These are phyloP conservation scores for Machaerirhynchus nigripectus DNA, from an alignment of 2,113 vertebrate genomes.

Conservation along the genomic window DNA sequence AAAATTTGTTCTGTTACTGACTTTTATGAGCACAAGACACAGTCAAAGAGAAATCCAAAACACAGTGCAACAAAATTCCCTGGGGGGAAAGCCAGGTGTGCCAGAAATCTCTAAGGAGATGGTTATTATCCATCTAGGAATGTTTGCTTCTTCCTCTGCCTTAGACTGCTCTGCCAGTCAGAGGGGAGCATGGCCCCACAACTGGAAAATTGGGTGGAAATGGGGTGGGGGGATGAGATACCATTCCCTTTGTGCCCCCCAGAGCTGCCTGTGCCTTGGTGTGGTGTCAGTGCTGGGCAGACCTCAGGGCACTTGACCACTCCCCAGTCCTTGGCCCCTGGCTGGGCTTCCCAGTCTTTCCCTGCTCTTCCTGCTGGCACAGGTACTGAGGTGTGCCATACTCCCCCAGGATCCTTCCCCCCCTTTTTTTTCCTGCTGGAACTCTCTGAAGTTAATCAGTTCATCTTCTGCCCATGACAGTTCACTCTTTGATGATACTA, in stretches of 20 bases:
- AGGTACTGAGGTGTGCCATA: fast-evolving
- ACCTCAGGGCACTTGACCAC: fast-evolving
- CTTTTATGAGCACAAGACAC: background rate
- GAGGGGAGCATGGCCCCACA: fast-evolving
- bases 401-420: background rate
- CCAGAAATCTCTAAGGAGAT: background rate
- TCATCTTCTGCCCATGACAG: background rate
- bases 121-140: fast-evolving
- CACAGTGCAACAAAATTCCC: background rate
- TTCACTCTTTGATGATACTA: background rate
- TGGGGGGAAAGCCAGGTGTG: fast-evolving
- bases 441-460: background rate
- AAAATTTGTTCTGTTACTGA: background rate
- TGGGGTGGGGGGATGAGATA: background rate
- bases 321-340: background rate
- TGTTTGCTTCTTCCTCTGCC: background rate
- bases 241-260: background rate
- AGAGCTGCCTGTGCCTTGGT: fast-evolving
- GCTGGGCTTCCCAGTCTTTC: background rate
- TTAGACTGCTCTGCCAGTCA: background rate
- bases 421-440: fast-evolving
- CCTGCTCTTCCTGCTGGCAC: background rate
- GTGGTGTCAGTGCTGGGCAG: background rate
- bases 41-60: background rate
- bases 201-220: background rate